phyloP scores from a whole-genome alignment of 1,140 invertebrate species.

The Penaeus indicus region DNA sequence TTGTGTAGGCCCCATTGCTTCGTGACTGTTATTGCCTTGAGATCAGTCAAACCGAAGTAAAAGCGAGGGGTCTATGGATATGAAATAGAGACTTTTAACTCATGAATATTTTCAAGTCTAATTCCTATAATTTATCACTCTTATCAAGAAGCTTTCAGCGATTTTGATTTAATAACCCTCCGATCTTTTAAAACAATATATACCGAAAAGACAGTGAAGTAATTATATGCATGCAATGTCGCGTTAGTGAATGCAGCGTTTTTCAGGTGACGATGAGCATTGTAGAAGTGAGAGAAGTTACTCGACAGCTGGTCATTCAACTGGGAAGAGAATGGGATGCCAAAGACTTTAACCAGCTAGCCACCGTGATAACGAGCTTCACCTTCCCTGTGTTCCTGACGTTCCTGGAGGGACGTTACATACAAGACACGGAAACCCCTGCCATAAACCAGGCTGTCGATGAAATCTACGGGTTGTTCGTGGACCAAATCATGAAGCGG shows the following conservation, averaged over 20 bases:
- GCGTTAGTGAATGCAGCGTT: background rate
- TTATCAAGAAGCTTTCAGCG: too few relatives aligned
- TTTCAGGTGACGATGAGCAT: constrained; percentile 55
- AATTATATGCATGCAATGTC: too few relatives aligned
- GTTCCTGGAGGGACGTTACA: constrained; percentile 81
- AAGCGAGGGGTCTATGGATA: too few relatives aligned
- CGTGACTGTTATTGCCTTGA: too few relatives aligned
- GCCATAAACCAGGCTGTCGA: constrained; percentile 81
- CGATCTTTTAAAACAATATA: too few relatives aligned
- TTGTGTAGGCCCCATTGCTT: too few relatives aligned
- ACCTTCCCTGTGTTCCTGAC: constrained; percentile 79
- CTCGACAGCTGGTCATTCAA: constrained; percentile 69
- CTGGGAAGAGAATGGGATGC: constrained; percentile 76
- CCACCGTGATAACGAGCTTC: constrained; percentile 76
- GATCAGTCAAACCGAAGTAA: too few relatives aligned
- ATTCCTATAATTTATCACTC: too few relatives aligned
- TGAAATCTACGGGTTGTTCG: constrained; percentile 82
- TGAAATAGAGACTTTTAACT: too few relatives aligned
- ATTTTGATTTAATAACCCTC: too few relatives aligned
- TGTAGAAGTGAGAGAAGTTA: constrained; percentile 62
- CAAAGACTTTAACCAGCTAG: constrained; percentile 77
- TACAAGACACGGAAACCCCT: constrained; percentile 74
- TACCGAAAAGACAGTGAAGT: too few relatives aligned
- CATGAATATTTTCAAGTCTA: too few relatives aligned
- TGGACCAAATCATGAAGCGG: constrained; percentile 79